phyloP scores from a whole-genome alignment of 1,140 invertebrate species.

The Sarcophaga bullata region DNA sequence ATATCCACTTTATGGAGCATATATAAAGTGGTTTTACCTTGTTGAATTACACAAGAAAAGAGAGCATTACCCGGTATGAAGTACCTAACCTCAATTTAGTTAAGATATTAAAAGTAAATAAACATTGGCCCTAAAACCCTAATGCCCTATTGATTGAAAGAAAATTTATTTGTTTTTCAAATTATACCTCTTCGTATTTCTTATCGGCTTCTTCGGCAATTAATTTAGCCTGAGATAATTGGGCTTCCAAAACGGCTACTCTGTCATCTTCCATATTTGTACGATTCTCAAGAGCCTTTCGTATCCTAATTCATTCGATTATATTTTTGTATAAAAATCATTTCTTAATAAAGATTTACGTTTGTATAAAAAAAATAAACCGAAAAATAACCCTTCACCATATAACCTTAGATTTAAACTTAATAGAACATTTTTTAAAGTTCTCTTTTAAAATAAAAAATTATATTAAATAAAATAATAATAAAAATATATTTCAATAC shows the following conservation, averaged over 20 bases:
- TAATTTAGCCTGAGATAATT: constrained; percentile 95
- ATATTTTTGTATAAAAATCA: constrained; percentile 10
- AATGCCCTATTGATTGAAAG: constrained; percentile 50
- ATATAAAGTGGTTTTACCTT: constrained; percentile 8
- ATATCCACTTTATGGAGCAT: constrained; percentile 24
- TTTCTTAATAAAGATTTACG: not conserved
- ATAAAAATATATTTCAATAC: constrained; percentile 44
- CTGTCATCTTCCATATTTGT: constrained; percentile 99
- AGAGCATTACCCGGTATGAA: constrained; percentile 55
- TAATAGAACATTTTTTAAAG: not conserved
- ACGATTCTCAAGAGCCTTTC: constrained; percentile 97
- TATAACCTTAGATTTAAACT: constrained; percentile 7
- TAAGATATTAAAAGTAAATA: constrained; percentile 1
- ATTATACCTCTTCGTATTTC: constrained; percentile 97
- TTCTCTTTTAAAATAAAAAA: constrained; percentile 30
- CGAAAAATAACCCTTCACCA: constrained; percentile 25
- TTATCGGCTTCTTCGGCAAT: constrained; percentile 99
- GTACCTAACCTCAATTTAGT: constrained; percentile 57
- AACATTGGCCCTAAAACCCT: constrained; percentile 57
- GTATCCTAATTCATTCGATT: constrained; percentile 77
- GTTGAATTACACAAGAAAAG: constrained; percentile 43
- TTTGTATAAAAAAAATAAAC: constrained; percentile 12
- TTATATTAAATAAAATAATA: constrained; percentile 28
- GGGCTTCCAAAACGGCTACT: constrained; percentile 92
- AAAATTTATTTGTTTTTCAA: constrained; percentile 43